Evolutionary conservation across 2,797 vertebrate species (phyloP), one percentile per base, ranked within the genome.

Genomic region (Pseudochromis fuscus): DNA sequence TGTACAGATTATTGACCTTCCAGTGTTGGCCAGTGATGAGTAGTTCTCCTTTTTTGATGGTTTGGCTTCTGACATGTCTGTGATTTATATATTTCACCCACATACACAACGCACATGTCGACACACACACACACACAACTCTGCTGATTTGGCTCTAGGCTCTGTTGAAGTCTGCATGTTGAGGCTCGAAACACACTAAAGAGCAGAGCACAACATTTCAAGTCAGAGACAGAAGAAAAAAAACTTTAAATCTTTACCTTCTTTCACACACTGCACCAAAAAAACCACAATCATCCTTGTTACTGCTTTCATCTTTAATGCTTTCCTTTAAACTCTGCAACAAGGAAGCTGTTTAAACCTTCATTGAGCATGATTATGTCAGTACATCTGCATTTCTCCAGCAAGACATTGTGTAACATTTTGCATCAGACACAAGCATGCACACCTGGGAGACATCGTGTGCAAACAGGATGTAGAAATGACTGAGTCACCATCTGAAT

Each of bases 141-240:
- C 28, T 28, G 12, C 23, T 60, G 58, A 18, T 13, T 69, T 52
- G 38, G 63, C 64, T 64, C 10, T 9, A 37, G 64, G 55, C 25
- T 0, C 51, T 4, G 2, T 63, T 31, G 19, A 31, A 60, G n/a
- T 5, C 55, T 50, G 15, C 75, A 33, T 70, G 83, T 58, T 58
- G 60, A 75, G 64, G 27, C 81, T 64, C 71, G 83, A 78, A 64
- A 19, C 60, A 52, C 24, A 49, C 27, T n/a, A 3, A 31, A 67
- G 18, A 9, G n/a, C 13, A 66, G n/a, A n/a, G n/a, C 52, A n/a
- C 9, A 30, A 15, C 2, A 38, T 23, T 38, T 59, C 8, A 49
- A 38, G 55, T 48, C 12, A 37, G 23, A 55, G 10, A 19, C 27
- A 15, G 16, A n/a, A n/a, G 13, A n/a, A 19, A 59, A 3, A 52